phyloP scores from a whole-genome alignment of 2,797 vertebrate genomes.

The Anguilla megastoma region DNA sequence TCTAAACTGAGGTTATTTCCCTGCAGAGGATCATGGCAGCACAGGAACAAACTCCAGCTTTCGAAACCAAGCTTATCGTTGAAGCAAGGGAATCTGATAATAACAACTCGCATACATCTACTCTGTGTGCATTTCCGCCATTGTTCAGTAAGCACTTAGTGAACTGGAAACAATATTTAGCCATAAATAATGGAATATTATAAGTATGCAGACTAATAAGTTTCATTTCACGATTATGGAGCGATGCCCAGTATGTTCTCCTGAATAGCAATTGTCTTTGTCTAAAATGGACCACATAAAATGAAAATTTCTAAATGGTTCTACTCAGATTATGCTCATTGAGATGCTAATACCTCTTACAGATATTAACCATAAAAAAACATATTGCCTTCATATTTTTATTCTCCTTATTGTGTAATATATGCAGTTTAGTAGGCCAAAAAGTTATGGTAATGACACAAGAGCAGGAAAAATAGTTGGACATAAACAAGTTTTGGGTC shows the following conservation, averaged over 20 bases:
- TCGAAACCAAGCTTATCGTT: slow-evolving; percentile 41
- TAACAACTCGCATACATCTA: slow-evolving; percentile 46
- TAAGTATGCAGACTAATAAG: slow-evolving; percentile 49
- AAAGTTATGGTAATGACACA: neutral
- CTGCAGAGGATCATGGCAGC: neutral
- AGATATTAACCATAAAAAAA: slow-evolving; percentile 10
- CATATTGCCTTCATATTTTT: slow-evolving; percentile 11
- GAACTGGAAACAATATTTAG: slow-evolving; percentile 54
- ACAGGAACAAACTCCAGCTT: slow-evolving; percentile 28
- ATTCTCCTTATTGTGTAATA: neutral
- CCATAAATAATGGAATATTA: slow-evolving; percentile 52
- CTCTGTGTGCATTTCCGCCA: slow-evolving; percentile 40
- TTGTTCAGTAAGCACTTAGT: slow-evolving; percentile 44
- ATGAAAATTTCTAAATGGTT: slow-evolving; percentile 50
- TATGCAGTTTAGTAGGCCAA: neutral
- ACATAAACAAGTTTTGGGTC: neutral
- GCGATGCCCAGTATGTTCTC: slow-evolving; percentile 43
- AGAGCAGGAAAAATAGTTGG: neutral
- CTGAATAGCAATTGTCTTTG: slow-evolving; percentile 49
- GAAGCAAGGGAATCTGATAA: slow-evolving; percentile 40
- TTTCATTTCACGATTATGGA: slow-evolving; percentile 51
- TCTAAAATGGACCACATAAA: slow-evolving; percentile 42
- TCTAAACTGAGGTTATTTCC: slow-evolving; percentile 28
- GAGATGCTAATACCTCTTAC: slow-evolving; percentile 33
- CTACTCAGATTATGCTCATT: slow-evolving; percentile 57